Evolutionary conservation across 2,797 vertebrate species (phyloP).

Genomic region (Syncerus caffer): DNA sequence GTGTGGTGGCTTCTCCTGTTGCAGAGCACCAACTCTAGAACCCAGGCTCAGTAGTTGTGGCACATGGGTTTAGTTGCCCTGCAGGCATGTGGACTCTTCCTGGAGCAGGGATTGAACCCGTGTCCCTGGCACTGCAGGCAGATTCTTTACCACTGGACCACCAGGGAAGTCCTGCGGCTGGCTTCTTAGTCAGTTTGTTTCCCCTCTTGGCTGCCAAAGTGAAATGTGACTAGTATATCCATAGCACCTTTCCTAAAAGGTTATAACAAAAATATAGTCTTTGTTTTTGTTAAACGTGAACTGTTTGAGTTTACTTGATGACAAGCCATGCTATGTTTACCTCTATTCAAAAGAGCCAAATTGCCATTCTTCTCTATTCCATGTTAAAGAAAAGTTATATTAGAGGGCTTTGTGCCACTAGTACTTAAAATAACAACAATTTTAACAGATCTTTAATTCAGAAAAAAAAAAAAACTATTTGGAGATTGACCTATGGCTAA

Average conservation of each 20-base stretch:
- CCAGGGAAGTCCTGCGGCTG: not conserved
- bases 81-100: not conserved
- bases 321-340: not conserved
- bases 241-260: slow-evolving; percentile 31
- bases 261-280: slow-evolving; percentile 38
- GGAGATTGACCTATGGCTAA: not conserved
- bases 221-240: not conserved
- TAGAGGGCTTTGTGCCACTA: not conserved
- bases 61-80: not conserved
- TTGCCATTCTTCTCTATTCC: not conserved
- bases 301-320: slow-evolving; percentile 50
- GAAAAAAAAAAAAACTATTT: not conserved
- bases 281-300: slow-evolving; percentile 19
- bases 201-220: not conserved
- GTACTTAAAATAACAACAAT: not conserved
- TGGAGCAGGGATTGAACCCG: not conserved
- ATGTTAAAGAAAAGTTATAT: slow-evolving; percentile 33
- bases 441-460: not conserved
- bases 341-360: not conserved
- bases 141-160: not conserved
- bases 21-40: not conserved
- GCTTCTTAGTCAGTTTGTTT: not conserved
- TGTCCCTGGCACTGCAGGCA: not conserved
- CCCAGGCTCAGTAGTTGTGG: not conserved
- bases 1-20: not conserved